A percentile compares a stretch with the other conserved stretches of the same genome.
Evolutionary conservation across 1,140 invertebrate species (phyloP).

Genomic region (Lepidostoma basale): DNA sequence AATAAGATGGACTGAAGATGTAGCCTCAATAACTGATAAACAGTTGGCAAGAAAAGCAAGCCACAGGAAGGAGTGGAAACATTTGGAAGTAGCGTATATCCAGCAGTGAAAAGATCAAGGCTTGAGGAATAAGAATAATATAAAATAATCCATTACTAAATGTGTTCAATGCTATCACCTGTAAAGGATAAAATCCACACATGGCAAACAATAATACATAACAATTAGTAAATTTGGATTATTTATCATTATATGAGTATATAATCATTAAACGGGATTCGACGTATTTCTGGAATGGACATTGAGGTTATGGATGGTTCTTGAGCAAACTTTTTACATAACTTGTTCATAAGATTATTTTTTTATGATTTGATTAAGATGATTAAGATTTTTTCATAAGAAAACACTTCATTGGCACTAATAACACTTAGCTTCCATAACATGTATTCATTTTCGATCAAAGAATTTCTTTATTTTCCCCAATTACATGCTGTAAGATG

Average conservation of each 20-base stretch:
- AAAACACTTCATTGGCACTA: constrained; percentile 8
- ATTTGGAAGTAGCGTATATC: no score
- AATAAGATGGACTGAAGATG: no score
- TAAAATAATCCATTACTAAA: background rate
- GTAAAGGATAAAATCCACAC: background rate
- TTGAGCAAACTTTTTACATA: constrained; percentile 14
- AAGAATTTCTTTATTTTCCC: background rate
- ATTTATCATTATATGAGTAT: background rate
- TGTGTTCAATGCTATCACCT: background rate
- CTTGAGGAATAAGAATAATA: no score
- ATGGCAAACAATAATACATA: background rate
- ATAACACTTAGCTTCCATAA: background rate
- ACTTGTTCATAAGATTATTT: constrained; percentile 13
- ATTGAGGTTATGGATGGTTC: constrained; percentile 19
- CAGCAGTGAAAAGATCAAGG: no score
- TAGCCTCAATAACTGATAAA: no score
- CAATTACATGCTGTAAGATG: no score
- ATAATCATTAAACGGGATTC: no score
- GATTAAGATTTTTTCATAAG: constrained; percentile 15
- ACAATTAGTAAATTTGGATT: background rate
- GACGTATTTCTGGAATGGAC: no score
- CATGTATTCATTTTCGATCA: background rate
- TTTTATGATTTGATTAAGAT: background rate
- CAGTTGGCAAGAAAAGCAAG: no score
- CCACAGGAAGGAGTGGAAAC: no score